Conservation (phyloP, 1,140 invertebrate species). For the Paramacrobiotus metropolitanus region DNA sequence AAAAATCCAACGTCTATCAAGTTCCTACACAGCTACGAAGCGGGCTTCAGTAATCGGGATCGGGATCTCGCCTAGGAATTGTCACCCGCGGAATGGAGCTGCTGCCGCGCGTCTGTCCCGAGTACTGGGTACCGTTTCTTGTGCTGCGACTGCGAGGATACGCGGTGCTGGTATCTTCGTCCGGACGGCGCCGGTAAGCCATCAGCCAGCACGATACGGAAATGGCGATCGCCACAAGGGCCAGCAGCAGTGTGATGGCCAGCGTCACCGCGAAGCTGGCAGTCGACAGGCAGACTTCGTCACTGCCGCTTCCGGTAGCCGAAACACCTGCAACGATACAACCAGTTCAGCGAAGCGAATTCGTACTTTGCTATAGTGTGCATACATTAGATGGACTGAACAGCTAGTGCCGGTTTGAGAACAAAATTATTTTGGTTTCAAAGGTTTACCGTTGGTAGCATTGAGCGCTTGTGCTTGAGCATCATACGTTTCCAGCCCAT, state of each 20-base stretch:
- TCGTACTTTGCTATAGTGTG: background rate
- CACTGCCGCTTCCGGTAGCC: conserved; percentile 31
- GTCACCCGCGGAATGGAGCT: background rate
- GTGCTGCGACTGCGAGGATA: background rate
- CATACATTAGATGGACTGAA: too few species aligned
- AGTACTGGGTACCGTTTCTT: background rate
- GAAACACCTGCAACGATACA: conserved; percentile 17
- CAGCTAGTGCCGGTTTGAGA: too few species aligned
- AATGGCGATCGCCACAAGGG: conserved; percentile 69
- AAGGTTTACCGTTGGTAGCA: background rate
- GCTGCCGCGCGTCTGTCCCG: background rate
- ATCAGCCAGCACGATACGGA: conserved; percentile 83
- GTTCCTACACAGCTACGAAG: background rate
- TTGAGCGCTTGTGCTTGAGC: background rate
- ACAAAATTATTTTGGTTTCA: background rate
- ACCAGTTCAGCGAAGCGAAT: too few species aligned
- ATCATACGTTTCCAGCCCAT: conserved; percentile 66
- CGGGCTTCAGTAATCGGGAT: background rate
- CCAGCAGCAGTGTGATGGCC: conserved; percentile 65
- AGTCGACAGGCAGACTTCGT: conserved; percentile 77
- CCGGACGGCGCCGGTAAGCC: conserved; percentile 55
- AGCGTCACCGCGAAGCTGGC: conserved; percentile 71
- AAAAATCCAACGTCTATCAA: background rate
- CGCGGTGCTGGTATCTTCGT: conserved; percentile 40
- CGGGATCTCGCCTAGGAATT: background rate